A percentile compares a stretch with the other conserved stretches of the same genome.
These are phyloP conservation scores for Potorous gilbertii DNA, from an alignment of 2,797 vertebrate genomes.

Conservation along the genomic window DNA sequence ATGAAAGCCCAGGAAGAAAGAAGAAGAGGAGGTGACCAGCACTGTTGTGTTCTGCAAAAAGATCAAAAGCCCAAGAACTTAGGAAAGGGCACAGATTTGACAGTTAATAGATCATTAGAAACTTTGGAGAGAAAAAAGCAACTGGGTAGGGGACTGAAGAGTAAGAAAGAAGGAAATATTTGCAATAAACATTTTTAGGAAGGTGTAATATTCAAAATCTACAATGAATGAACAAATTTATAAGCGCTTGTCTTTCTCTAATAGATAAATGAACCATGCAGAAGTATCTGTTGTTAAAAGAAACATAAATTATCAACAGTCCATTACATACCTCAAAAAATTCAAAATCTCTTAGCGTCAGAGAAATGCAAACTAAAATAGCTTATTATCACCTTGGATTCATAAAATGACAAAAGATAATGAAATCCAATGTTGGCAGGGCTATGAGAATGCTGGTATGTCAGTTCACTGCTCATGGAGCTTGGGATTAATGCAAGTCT, in stretches of 20 bases:
- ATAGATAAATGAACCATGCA: not conserved
- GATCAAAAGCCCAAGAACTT: not conserved
- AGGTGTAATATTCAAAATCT: not conserved
- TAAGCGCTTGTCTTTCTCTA: not conserved
- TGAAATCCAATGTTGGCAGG: not conserved
- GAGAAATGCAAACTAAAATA: not conserved
- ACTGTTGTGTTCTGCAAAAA: not conserved
- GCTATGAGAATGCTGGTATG: not conserved
- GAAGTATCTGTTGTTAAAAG: not conserved
- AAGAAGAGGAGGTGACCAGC: not conserved
- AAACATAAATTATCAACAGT: not conserved
- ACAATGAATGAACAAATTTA: not conserved
- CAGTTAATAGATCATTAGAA: not conserved
- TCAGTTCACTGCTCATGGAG: not conserved
- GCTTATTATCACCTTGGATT: not conserved
- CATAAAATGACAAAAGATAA: not conserved
- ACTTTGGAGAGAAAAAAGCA: not conserved
- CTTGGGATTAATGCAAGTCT: not conserved
- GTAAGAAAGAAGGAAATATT: not conserved
- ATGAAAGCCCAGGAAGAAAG: not conserved
- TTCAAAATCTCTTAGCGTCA: not conserved
- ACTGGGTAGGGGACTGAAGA: not conserved
- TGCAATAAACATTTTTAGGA: not conserved
- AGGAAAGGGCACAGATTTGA: not conserved
- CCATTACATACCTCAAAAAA: not conserved